These are phyloP conservation scores for Drosophila quadrilineata DNA, from an alignment of 1,140 invertebrate genomes.

Conservation along the genomic window DNA sequence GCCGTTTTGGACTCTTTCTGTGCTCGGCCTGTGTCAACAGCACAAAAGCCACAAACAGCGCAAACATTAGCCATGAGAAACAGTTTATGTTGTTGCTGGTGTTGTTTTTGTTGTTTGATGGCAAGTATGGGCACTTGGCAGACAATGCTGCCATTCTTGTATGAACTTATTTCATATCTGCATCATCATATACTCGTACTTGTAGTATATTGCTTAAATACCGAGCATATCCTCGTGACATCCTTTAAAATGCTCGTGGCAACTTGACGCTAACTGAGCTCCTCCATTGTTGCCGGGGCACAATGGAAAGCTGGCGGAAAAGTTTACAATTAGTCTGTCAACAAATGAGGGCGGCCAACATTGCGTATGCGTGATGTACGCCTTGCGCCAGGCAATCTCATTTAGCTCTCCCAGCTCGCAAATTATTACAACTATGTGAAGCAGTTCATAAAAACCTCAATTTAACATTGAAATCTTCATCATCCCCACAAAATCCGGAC, in stretches of 20 bases:
- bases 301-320: conserved; percentile 49
- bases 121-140: conserved; percentile 8
- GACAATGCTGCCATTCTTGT: conserved; percentile 57
- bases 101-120: conserved; percentile 42
- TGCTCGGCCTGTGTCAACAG: conserved; percentile 48
- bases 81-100: no score
- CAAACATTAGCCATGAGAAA: conserved; percentile 46
- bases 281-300: conserved; percentile 10
- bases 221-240: conserved; percentile 15
- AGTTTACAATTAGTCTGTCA: conserved; percentile 70
- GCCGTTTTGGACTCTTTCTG: conserved; percentile 31
- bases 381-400: background rate
- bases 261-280: conserved; percentile 6
- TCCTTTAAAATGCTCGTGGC: conserved; percentile 32
- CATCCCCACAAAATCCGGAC: background rate
- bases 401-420: background rate
- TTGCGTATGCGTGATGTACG: conserved; percentile 49
- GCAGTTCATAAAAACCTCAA: conserved; percentile 16
- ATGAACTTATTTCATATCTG: conserved; percentile 52
- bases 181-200: no score
- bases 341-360: conserved; percentile 44
- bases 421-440: conserved; percentile 21
- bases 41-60: conserved; percentile 58
- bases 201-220: conserved; percentile 28
- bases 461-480: background rate